These are phyloP conservation scores for Neomicropteryx cornuta DNA, from an alignment of 1,140 invertebrate species.

Conservation along the genomic window DNA sequence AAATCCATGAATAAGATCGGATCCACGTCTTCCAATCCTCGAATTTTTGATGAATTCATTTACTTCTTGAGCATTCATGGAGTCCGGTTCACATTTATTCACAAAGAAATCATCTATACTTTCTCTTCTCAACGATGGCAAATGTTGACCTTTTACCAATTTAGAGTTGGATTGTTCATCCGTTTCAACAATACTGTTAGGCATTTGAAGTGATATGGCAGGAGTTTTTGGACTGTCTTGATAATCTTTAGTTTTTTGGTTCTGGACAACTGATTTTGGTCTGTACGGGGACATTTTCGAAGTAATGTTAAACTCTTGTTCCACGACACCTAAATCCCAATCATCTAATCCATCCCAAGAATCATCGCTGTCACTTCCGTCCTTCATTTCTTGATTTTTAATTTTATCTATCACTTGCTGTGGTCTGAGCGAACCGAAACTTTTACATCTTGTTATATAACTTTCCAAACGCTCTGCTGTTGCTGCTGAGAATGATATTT, in stretches of 20 bases:
- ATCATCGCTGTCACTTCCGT: conserved; percentile 18
- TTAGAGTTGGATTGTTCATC: conserved; percentile 8
- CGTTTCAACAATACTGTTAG: conserved; percentile 8
- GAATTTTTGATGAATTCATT: conserved; percentile 2
- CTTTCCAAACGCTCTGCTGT: conserved; percentile 22
- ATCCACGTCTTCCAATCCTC: conserved; percentile 10
- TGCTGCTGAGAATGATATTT: conserved; percentile 11
- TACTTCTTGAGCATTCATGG: background rate
- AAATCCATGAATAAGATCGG: conserved; percentile 10
- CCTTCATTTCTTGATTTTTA: conserved; percentile 10
- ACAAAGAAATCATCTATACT: conserved; percentile 15
- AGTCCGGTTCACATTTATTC: conserved; percentile 8
- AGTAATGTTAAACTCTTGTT: conserved; percentile 10
- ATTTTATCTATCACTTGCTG: conserved; percentile 19
- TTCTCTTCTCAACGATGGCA: conserved; percentile 7
- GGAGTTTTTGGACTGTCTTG: background rate
- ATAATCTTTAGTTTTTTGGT: conserved; percentile 4
- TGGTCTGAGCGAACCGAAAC: conserved; percentile 17
- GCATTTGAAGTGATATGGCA: background rate
- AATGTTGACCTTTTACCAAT: conserved; percentile 2
- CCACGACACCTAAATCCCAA: conserved; percentile 20
- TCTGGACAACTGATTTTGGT: conserved; percentile 5
- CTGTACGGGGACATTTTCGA: conserved; percentile 8
- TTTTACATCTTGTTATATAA: conserved; percentile 19
- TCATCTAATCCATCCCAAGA: conserved; percentile 22